Percentiles rank a stretch among this genome's conserved stretches.
Evolutionary conservation across 1,140 invertebrate genomes (phyloP).

Genomic region (Eupristina koningsbergeri): DNA sequence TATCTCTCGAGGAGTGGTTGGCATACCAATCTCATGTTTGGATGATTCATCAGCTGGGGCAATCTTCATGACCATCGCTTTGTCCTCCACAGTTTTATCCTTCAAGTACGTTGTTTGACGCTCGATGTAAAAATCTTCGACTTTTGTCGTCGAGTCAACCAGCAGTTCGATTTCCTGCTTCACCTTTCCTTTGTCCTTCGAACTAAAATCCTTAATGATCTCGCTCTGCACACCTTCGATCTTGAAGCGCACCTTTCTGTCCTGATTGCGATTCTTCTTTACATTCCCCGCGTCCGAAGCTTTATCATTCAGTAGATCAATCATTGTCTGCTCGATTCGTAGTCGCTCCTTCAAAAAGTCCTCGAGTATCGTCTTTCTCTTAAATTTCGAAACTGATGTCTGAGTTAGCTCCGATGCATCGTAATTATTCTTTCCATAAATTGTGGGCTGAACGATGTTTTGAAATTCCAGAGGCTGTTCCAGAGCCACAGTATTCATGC

Average conservation of each 20-base stretch:
- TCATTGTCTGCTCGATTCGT: constrained; percentile 59
- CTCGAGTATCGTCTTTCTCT: constrained; percentile 46
- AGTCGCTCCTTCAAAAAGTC: constrained; percentile 54
- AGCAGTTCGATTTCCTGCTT: constrained; percentile 37
- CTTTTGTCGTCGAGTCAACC: constrained; percentile 26
- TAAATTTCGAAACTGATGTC: constrained; percentile 8
- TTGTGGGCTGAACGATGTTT: constrained; percentile 11
- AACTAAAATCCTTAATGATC: not conserved
- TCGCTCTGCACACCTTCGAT: constrained; percentile 52
- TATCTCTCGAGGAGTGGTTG: constrained; percentile 1
- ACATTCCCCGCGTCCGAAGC: constrained; percentile 51
- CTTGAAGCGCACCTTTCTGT: constrained; percentile 64
- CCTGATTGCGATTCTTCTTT: constrained; percentile 54
- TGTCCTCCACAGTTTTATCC: constrained; percentile 46
- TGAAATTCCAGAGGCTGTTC: not conserved
- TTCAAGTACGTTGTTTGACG: constrained; percentile 29
- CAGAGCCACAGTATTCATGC: constrained; percentile 69
- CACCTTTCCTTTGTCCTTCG: not conserved
- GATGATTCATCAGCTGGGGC: not conserved
- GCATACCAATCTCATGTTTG: constrained; percentile 29
- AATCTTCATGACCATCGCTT: constrained; percentile 44
- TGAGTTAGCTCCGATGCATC: not conserved
- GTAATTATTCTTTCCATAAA: constrained; percentile 38
- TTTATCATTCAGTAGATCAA: constrained; percentile 54
- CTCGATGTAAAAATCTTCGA: constrained; percentile 49